Conservation (phyloP, 1,140 invertebrate genomes). For the Oppia nitens region DNA sequence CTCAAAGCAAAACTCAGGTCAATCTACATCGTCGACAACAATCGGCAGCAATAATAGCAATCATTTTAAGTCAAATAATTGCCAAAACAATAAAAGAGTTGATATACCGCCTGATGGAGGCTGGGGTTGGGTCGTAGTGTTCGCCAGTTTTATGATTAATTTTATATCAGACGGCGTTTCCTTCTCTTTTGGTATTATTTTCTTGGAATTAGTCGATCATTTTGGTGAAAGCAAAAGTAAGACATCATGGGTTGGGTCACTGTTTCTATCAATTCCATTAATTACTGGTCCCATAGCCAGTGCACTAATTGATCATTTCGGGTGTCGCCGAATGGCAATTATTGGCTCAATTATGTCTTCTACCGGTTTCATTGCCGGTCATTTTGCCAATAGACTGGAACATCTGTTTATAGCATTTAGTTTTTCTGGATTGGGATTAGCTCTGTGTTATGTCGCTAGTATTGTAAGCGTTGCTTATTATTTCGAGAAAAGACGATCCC, state of each 20-base stretch:
- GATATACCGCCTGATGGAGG: conserved; percentile 31
- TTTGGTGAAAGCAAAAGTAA: conserved; percentile 62
- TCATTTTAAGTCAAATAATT: background rate
- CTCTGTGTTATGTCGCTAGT: conserved; percentile 49
- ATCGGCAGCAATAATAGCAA: background rate
- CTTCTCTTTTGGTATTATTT: conserved; percentile 78
- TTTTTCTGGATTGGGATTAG: conserved; percentile 32
- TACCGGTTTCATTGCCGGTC: conserved; percentile 60
- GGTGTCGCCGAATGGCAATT: conserved; percentile 56
- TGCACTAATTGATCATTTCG: conserved; percentile 67
- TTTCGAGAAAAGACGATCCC: conserved; percentile 74
- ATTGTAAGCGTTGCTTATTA: conserved; percentile 90
- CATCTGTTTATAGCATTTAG: conserved; percentile 31
- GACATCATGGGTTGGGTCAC: conserved; percentile 47
- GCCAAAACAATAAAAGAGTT: background rate
- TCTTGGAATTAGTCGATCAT: conserved; percentile 65
- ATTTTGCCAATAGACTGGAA: conserved; percentile 29
- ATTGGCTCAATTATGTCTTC: conserved; percentile 57
- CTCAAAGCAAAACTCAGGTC: no score
- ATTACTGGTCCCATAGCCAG: conserved; percentile 73
- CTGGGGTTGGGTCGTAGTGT: conserved; percentile 56
- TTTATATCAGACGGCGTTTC: conserved; percentile 86
- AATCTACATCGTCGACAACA: no score
- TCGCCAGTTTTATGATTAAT: conserved; percentile 73
- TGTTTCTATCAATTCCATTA: conserved; percentile 77